Evolutionary conservation across 2,888 invertebrate species (phyloP), one percentile per base, ranked within the genome.

Genomic region (Aporophyla lueneburgensis): DNA sequence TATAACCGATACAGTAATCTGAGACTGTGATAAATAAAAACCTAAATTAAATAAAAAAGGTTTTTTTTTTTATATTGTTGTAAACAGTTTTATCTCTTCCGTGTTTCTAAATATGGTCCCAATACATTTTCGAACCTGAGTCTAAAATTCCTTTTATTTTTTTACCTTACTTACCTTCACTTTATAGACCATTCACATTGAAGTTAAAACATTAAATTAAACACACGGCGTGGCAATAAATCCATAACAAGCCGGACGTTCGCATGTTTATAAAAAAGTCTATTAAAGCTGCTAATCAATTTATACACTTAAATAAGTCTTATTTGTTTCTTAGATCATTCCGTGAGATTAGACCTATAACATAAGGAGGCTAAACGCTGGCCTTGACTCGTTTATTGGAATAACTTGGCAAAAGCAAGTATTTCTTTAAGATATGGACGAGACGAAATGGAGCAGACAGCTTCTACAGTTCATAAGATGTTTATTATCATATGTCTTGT

Each of bases 241-340:
- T 69, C 3, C 27, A 12, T 46, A 53, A 3, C 21, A 51, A 54
- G 24, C 49, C 78, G 51, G 16, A 59, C 1, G 62, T 63, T 69
- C n/a, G 73, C 86, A 77, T 77, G 83, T 74, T 68, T 72, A 72
- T 74, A 46, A 65, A 80, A 76, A 51, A 81, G 43, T 51, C 21
- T 10, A 71, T 43, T 62, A 56, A 61, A 73, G 5, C 53, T 69
- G 27, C 71, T 85, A 87, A 80, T 82, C 69, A 84, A 77, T 75
- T 83, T 66, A 62, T 74, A 76, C 81, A 59, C 40, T 73, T 72
- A 61, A 76, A 65, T 65, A 72, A 80, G 66, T 68, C 68, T 76
- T 66, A 71, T 84, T 87, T 74, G 72, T 78, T 81, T 79, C 68
- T 81, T 71, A 86, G 87, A 88, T 87, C 54, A 65, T 88, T 86